Conservation (phyloP, 2,797 vertebrate genomes). For the Aphelocoma californica region DNA sequence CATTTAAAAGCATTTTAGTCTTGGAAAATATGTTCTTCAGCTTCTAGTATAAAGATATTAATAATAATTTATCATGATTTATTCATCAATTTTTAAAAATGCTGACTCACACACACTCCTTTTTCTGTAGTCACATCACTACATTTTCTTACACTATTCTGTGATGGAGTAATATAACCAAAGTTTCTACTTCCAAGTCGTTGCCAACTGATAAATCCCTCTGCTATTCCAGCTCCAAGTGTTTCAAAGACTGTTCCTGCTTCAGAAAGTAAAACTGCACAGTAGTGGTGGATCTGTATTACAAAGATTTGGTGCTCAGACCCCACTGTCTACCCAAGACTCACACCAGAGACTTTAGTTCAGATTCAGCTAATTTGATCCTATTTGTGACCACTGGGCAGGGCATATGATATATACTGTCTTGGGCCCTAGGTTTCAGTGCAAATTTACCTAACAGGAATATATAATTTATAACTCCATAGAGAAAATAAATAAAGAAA, state of each 20-base stretch:
- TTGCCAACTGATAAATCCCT: background rate
- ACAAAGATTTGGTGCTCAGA: background rate
- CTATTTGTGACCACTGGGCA: accelerated
- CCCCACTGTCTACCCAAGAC: background rate
- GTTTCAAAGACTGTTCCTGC: background rate
- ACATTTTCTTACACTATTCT: background rate
- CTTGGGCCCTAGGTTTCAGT: background rate
- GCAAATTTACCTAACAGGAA: background rate
- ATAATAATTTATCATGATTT: background rate
- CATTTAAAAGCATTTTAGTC: background rate
- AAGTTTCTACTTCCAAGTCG: background rate
- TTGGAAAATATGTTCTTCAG: background rate
- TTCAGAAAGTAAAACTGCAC: background rate
- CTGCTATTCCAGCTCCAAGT: background rate
- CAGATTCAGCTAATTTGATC: background rate
- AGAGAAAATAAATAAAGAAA: background rate
- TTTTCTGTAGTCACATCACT: background rate
- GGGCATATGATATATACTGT: accelerated
- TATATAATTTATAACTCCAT: background rate
- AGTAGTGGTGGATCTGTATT: background rate
- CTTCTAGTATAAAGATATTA: background rate
- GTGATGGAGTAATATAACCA: background rate
- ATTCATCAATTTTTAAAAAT: background rate
- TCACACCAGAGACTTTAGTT: background rate
- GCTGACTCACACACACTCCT: background rate